phyloP scores from a whole-genome alignment of 2,797 vertebrate genomes.

The Myiotriccus ornatus region DNA sequence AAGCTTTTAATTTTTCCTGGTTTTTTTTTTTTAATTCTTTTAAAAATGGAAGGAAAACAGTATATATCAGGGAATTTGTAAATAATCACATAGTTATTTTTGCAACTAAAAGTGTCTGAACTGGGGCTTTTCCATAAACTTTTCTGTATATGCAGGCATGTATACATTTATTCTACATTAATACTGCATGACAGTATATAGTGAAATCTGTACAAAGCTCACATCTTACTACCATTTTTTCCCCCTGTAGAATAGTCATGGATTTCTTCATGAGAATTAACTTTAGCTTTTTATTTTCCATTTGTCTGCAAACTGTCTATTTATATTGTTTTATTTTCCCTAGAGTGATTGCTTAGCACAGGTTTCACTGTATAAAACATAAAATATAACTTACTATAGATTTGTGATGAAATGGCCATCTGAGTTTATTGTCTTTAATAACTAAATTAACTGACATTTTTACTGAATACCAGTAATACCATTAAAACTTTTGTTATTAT shows the following conservation, averaged over 20 bases:
- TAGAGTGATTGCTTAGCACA: not conserved
- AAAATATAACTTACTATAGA: not conserved
- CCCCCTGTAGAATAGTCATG: not conserved
- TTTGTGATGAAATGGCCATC: slow-evolving; percentile 4
- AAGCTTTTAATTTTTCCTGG: not conserved
- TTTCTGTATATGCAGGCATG: slow-evolving; percentile 58
- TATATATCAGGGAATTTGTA: not conserved
- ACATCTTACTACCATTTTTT: not conserved
- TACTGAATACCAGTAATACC: not conserved
- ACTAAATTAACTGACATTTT: not conserved
- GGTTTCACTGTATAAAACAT: not conserved
- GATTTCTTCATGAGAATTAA: not conserved
- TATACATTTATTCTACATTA: slow-evolving; percentile 36
- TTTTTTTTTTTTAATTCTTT: not conserved
- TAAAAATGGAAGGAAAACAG: not conserved
- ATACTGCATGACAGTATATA: not conserved
- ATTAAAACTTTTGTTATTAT: not conserved
- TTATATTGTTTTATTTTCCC: not conserved
- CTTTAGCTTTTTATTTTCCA: not conserved
- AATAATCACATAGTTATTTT: not conserved
- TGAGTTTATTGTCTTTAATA: not conserved
- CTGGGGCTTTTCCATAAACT: not conserved
- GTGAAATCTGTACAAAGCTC: slow-evolving; percentile 16
- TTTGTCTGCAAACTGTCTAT: not conserved
- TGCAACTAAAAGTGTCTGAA: not conserved